Percentiles rank a stretch among this genome's conserved stretches.
Evolutionary conservation across 2,888 invertebrate species (phyloP).

Genomic region (Onthophagus sagittarius): DNA sequence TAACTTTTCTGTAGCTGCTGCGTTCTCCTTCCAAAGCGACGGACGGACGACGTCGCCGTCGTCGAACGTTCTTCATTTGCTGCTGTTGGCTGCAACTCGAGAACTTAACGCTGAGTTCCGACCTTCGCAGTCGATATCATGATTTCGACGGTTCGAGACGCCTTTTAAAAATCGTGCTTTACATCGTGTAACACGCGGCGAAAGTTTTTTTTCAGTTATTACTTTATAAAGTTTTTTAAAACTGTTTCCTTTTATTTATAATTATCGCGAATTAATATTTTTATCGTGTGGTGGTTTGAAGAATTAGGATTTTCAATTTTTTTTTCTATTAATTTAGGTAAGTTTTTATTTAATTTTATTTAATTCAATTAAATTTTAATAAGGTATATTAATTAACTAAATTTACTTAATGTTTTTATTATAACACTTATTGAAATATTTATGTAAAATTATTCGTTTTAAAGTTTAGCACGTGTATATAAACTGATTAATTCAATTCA

Average conservation of each 20-base stretch:
- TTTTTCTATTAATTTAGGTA: neutral
- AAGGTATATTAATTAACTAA: too few relatives aligned
- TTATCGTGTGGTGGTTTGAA: neutral
- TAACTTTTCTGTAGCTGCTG: neutral
- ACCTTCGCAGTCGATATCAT: neutral
- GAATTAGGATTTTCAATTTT: neutral
- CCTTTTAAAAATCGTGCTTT: neutral
- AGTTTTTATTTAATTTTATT: neutral
- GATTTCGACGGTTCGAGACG: neutral
- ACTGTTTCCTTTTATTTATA: too few relatives aligned
- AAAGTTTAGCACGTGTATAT: too few relatives aligned
- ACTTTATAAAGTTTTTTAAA: too few relatives aligned
- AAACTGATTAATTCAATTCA: too few relatives aligned
- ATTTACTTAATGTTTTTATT: too few relatives aligned
- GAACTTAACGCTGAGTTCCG: neutral
- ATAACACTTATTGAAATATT: too few relatives aligned
- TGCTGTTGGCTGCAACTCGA: neutral
- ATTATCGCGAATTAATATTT: too few relatives aligned
- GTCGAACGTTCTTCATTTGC: neutral
- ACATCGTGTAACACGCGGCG: neutral
- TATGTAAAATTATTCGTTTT: too few relatives aligned
- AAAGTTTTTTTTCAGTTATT: too few relatives aligned
- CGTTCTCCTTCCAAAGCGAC: neutral
- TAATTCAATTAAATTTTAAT: too few relatives aligned
- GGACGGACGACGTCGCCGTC: too few relatives aligned